Evolutionary conservation across 2,113 vertebrate genomes (phyloP), one percentile per base, ranked within the genome.

Genomic region (Corythoichthys haematopterus): DNA sequence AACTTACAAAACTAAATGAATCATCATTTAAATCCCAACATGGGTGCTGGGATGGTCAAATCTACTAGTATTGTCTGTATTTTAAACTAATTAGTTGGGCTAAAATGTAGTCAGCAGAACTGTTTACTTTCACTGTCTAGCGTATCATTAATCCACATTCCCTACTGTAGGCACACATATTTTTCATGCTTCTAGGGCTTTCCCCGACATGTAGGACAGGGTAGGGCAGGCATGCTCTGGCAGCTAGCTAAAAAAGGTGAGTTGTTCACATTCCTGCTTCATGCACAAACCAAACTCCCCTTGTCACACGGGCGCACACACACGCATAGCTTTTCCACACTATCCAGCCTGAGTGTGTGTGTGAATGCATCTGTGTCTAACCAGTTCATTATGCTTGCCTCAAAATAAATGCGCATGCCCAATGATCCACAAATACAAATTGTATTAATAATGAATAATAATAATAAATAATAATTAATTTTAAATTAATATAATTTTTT

Each of bases 201-300:
- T 71, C 71, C 75, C 76, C 77, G 74, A 71, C 63, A 57, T 51
- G 53, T 71, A 67, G 84, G 78, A 70, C 66, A 76, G 64, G 64
- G n/a, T 73, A 88, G 87, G 64, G n/a, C 75, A 88, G 87, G 77
- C 87, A 82, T 87, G 85, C 88, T 81, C 84, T 65, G 28, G 87
- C 88, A 89, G 77, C 78, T 9, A 82, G 82, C 81, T 70, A 45
- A 61, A 84, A 85, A 90, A 87, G 81, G 85, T 89, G 84, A 90
- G 88, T 84, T 84, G 84, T 84, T 88, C 85, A 87, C 89, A 92
- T 91, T 92, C 90, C 88, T 89, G 82, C 70, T 89, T 90, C 84
- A 85, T 88, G 89, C 89, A 90, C 84, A 85, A 91, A 90, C 89
- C 78, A 86, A 89, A 85, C 87, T 81, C 77, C 82, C 59, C 20